Base-by-base conservation (phyloP, 2,113 vertebrate genomes). In the Nannobrachium achirus region DNA sequence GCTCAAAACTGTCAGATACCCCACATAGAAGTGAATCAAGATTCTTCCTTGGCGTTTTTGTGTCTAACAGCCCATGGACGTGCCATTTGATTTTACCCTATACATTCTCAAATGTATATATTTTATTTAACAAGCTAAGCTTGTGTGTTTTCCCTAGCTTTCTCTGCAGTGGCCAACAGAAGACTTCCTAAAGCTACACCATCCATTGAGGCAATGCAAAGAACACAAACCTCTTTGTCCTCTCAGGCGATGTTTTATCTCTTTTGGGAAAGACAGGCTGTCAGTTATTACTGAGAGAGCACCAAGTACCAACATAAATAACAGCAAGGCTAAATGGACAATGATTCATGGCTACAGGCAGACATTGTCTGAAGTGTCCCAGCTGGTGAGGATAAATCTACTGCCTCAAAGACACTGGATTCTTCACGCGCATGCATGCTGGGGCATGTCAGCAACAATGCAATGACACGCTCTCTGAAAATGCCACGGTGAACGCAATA, bases 1-100 rank as follows among this genome's bases (percentile, higher is more conserved):
- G 63, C 19, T 48, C 50, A 62, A 80, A 86, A 84, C 71, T 75
- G 66, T 82, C 67, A 86, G 38, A 76, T 80, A 72, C 73, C 76
- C 50, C 33, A 7, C 73, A 68, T 63, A 50, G 33, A 63, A 8
- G 67, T 10, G 7, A 51, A 40, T 53, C 14, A 41, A 8, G 13
- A 67, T 33, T 33, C 3, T 33, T 33, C 25, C 25, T 33, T 33
- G 25, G 25, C 3, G 25, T 33, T 1, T 33, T 3, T 33, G 25
- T 1, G 20, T 25, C 20, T 25, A 25, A 25, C 4, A 4, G 2
- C 20, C 4, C 20, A 25, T 25, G 4, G 20, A 4, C 20, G 20
- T 33, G 25, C 3, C 25, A 5, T 33, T 33, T 33, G 25, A 33
- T 33, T 33, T 33, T 33, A 33, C 25, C 3, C 25, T 33, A 33